A percentile compares a stretch with the other conserved stretches of the same genome.
Conservation (phyloP, 2,888 invertebrate genomes). For the Drosophila parthenogenetica region DNA sequence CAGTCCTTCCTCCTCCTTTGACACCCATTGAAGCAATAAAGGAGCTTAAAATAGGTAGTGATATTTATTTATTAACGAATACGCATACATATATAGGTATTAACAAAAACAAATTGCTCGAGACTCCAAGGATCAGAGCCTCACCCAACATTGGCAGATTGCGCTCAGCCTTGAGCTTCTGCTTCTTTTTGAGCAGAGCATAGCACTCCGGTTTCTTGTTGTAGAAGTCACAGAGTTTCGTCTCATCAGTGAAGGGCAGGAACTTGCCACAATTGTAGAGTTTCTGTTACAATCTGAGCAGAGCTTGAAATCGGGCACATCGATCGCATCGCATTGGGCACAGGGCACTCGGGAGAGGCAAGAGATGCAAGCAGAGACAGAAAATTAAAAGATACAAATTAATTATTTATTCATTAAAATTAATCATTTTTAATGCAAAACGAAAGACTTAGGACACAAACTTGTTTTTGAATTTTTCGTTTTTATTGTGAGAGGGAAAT, state of each 20-base stretch:
- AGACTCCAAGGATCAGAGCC: conserved; percentile 8
- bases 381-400: neutral
- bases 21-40: neutral
- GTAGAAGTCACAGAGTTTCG: conserved; percentile 88
- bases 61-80: conserved; percentile 42
- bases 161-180: conserved; percentile 62
- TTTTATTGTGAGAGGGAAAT: conserved; percentile 37
- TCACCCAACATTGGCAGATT: conserved; percentile 29
- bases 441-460: conserved; percentile 51
- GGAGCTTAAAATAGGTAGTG: conserved; percentile 8
- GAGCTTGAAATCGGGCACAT: conserved; percentile 89
- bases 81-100: conserved; percentile 35
- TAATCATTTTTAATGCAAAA: neutral
- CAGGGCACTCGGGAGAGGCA: conserved; percentile 86
- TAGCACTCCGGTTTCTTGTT: conserved; percentile 83
- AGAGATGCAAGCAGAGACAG: conserved; percentile 58
- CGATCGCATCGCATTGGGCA: conserved; percentile 91
- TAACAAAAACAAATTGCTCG: conserved; percentile 37
- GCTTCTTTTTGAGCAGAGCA: conserved; percentile 79
- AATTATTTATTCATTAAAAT: neutral
- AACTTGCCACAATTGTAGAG: conserved; percentile 91
- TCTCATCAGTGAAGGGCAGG: conserved; percentile 91
- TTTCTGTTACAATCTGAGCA: conserved; percentile 90
- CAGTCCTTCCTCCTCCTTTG: too few species aligned
- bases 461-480: conserved; percentile 15